Conservation (phyloP, 2,797 vertebrate genomes). For the Scomberomorus guttatus region DNA sequence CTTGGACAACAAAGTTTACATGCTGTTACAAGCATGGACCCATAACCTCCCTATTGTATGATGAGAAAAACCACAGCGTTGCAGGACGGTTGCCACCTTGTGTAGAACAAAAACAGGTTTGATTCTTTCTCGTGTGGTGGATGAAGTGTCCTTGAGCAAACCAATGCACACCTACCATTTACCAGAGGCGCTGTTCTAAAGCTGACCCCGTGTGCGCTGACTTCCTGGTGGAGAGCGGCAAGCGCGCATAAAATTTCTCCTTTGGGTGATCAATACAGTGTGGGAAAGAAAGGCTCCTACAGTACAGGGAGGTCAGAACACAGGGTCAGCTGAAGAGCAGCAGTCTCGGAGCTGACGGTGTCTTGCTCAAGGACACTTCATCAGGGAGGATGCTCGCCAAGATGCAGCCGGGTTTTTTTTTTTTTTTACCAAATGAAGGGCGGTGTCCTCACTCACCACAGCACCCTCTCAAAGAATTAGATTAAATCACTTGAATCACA, state of each 20-base stretch:
- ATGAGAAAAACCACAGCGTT: not conserved
- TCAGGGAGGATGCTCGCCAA: constrained; percentile 14
- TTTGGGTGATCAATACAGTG: constrained; percentile 68
- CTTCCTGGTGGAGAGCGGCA: constrained; percentile 42
- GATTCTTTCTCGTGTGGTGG: constrained; percentile 6
- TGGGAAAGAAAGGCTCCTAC: constrained; percentile 38
- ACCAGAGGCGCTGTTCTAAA: constrained; percentile 56
- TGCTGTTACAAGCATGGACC: constrained; percentile 3
- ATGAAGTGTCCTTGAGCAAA: constrained; percentile 48
- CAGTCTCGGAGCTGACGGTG: constrained; percentile 41
- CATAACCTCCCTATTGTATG: constrained; percentile 32
- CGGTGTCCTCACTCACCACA: constrained; percentile 6
- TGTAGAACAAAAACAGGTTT: constrained; percentile 34
- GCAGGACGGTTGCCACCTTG: not conserved
- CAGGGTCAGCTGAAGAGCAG: constrained; percentile 59
- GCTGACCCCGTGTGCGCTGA: constrained; percentile 60
- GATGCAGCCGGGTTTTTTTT: not conserved
- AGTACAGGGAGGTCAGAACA: constrained; percentile 66
- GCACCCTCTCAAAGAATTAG: constrained; percentile 11
- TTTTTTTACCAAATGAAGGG: constrained; percentile 9
- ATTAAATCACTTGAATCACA: constrained; percentile 10
- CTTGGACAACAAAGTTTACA: constrained; percentile 30
- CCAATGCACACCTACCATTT: constrained; percentile 36
- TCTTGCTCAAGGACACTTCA: constrained; percentile 72
- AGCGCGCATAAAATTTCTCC: constrained; percentile 46